These are phyloP conservation scores for Pyrgus malvae DNA, from an alignment of 2,888 invertebrate species.

Conservation along the genomic window DNA sequence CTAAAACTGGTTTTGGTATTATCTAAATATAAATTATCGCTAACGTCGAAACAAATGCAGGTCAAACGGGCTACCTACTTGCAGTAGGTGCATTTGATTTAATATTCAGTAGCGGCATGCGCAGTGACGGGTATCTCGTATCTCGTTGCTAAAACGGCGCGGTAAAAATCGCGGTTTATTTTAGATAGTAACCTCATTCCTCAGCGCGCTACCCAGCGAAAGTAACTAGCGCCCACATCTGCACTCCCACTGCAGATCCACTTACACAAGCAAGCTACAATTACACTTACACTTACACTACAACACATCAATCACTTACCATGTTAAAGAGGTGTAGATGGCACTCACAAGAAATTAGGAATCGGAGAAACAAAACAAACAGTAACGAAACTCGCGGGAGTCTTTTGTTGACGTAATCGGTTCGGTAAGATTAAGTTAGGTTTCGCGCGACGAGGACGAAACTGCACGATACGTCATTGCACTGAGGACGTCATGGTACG, in stretches of 20 bases:
- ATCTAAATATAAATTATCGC: slow-evolving; percentile 14
- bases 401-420: slow-evolving; percentile 56
- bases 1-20: slow-evolving; percentile 3
- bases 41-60: slow-evolving; percentile 26
- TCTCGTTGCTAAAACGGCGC: slow-evolving; percentile 45
- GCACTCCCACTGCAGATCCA: slow-evolving; percentile 40
- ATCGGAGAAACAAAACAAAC: slow-evolving; percentile 56
- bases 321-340: slow-evolving; percentile 44
- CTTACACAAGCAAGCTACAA: slow-evolving; percentile 33
- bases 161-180: slow-evolving; percentile 65
- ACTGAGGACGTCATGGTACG: slow-evolving; percentile 31
- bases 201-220: slow-evolving; percentile 53
- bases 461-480: slow-evolving; percentile 14
- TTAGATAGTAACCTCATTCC: slow-evolving; percentile 71
- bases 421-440: slow-evolving; percentile 43
- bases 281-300: slow-evolving; percentile 31
- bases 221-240: slow-evolving; percentile 56
- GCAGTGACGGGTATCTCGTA: slow-evolving; percentile 32
- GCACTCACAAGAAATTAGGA: slow-evolving; percentile 49
- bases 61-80: slow-evolving; percentile 31
- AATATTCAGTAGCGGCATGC: slow-evolving; percentile 35
- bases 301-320: slow-evolving; percentile 56
- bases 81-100: slow-evolving; percentile 34
- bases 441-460: slow-evolving; percentile 6
- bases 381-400: slow-evolving; percentile 40